Conservation (phyloP, 2,888 invertebrate species). For the Lepidocyrtinus sp. region DNA sequence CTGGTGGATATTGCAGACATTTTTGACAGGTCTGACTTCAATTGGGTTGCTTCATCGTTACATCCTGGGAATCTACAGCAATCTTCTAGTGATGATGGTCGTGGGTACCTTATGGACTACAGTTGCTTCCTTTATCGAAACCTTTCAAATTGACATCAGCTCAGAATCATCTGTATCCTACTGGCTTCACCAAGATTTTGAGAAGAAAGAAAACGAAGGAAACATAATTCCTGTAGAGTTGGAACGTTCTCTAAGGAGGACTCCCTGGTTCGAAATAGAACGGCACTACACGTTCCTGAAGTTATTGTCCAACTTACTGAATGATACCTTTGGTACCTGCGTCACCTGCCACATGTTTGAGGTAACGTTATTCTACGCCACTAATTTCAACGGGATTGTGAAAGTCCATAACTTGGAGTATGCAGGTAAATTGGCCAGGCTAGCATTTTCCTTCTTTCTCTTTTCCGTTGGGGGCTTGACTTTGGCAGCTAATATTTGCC, state of each 20-base stretch:
- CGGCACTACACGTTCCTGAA: not conserved
- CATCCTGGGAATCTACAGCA: not conserved
- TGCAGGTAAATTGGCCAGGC: too few species aligned
- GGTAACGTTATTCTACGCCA: not conserved
- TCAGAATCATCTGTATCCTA: not conserved
- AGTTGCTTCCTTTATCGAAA: not conserved
- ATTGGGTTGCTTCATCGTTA: not conserved
- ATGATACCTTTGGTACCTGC: not conserved
- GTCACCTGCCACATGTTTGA: not conserved
- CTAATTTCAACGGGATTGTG: not conserved
- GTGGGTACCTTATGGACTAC: not conserved
- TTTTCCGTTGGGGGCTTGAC: not conserved
- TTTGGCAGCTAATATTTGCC: not conserved
- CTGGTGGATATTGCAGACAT: not conserved
- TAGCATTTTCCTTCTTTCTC: too few species aligned
- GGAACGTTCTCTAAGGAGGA: too few species aligned
- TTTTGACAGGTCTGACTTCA: not conserved
- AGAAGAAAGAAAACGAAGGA: too few species aligned
- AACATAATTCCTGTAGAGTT: too few species aligned
- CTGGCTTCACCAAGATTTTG: not conserved
- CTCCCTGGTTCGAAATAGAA: too few species aligned
- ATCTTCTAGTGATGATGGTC: not conserved
- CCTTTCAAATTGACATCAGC: not conserved
- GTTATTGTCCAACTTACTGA: not conserved
- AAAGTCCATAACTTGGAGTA: too few species aligned